Conservation (phyloP, 2,113 vertebrate species). For the Tetraodon nigroviridis region DNA sequence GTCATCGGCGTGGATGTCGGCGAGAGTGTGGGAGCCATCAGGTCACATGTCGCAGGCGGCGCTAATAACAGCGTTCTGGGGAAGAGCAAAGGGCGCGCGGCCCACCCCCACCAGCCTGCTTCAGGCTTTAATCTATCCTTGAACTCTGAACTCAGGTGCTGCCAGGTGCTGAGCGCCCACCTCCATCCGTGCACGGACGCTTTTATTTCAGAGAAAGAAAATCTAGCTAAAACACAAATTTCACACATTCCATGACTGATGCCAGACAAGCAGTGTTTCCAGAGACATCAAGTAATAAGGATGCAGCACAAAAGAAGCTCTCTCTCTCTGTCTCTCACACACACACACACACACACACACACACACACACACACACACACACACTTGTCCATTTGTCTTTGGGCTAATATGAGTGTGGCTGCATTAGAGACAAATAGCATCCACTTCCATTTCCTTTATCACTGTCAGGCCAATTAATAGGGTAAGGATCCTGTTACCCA, state of each 20-base stretch:
- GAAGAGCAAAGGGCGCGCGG: constrained; percentile 34
- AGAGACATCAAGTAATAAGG: background rate
- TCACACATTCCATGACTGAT: constrained; percentile 16
- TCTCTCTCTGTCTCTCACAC: background rate
- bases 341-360: constrained; percentile 2
- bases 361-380: constrained; percentile 37
- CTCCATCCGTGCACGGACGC: background rate
- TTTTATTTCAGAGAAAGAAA: background rate
- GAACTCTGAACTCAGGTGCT: constrained; percentile 64
- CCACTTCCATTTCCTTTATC: constrained; percentile 77
- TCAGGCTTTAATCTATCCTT: constrained; percentile 51
- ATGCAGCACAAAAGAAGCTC: background rate
- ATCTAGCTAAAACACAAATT: background rate
- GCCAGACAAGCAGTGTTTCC: background rate
- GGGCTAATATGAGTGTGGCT: constrained; percentile 70
- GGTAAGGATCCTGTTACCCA: constrained; percentile 72
- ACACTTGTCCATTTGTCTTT: constrained; percentile 75
- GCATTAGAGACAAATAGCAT: constrained; percentile 79
- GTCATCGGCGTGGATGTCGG: background rate
- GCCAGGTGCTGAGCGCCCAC: constrained; percentile 51
- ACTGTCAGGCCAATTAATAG: constrained; percentile 81
- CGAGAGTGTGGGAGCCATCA: constrained; percentile 26
- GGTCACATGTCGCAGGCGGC: constrained; percentile 53
- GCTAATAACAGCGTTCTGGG: constrained; percentile 65
- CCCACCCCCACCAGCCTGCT: constrained; percentile 41